Evolutionary conservation across 2,888 invertebrate genomes (phyloP).

Genomic region (Candidula unifasciata): DNA sequence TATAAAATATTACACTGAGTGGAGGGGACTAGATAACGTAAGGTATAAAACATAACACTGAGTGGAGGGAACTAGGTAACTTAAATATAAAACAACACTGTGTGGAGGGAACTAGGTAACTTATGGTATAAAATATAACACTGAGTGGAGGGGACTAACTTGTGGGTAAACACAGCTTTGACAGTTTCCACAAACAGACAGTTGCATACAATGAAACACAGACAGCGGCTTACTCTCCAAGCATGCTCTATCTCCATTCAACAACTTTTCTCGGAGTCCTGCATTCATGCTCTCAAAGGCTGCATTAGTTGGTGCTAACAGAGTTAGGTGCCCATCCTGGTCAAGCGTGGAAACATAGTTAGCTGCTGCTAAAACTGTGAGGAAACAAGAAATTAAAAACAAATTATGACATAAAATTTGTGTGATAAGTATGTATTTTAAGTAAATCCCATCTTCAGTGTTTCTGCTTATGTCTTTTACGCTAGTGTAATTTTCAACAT

Average conservation of each 20-base stretch:
- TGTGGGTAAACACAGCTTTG: too few relatives aligned
- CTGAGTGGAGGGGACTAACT: too few relatives aligned
- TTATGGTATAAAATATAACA: too few relatives aligned
- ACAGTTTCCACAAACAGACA: not conserved
- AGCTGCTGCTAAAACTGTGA: slow-evolving; percentile 81
- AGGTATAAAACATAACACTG: too few relatives aligned
- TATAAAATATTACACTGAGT: too few relatives aligned
- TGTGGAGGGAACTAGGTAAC: too few relatives aligned
- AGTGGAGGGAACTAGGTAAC: too few relatives aligned
- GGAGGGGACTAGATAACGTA: too few relatives aligned
- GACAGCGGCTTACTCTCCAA: slow-evolving; percentile 64
- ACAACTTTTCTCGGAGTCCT: slow-evolving; percentile 59
- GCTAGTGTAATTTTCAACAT: too few relatives aligned
- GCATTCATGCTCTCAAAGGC: slow-evolving; percentile 80
- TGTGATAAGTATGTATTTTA: not conserved
- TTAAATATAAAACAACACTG: too few relatives aligned
- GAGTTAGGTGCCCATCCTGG: slow-evolving; percentile 81
- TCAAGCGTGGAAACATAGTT: slow-evolving; percentile 81
- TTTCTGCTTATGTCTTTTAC: too few relatives aligned
- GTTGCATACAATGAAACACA: slow-evolving; percentile 40
- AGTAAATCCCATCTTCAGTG: not conserved
- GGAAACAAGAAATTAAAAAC: not conserved
- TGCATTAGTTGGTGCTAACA: slow-evolving; percentile 83
- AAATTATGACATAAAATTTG: not conserved
- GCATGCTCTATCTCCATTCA: slow-evolving; percentile 63